These are phyloP conservation scores for Drosophila prolongata DNA, from an alignment of 2,888 invertebrate species.

Conservation along the genomic window DNA sequence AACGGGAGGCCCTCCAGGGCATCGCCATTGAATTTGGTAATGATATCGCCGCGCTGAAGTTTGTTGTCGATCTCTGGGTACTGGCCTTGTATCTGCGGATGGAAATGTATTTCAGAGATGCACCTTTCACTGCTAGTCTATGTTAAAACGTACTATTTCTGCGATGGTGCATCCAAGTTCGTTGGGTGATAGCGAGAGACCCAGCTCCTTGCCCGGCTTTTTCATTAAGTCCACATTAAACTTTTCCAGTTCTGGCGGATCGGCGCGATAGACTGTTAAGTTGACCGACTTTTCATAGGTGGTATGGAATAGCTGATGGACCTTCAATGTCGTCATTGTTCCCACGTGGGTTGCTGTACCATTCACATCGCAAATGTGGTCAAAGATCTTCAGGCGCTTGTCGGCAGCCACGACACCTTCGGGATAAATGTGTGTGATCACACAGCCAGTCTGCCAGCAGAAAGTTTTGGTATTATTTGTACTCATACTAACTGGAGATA, in stretches of 20 bases:
- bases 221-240: conserved; percentile 93
- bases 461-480: not conserved
- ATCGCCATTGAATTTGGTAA: conserved; percentile 94
- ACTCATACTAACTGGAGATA: too few species aligned
- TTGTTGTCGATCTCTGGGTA: conserved; percentile 94
- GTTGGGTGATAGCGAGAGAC: conserved; percentile 93
- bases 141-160: conserved; percentile 91
- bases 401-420: conserved; percentile 96
- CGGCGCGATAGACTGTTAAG: conserved; percentile 92
- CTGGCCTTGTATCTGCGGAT: conserved; percentile 91
- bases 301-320: conserved; percentile 93
- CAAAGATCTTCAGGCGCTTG: conserved; percentile 94
- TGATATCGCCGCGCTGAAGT: conserved; percentile 95
- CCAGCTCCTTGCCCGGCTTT: conserved; percentile 94
- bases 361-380: conserved; percentile 96
- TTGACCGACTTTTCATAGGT: conserved; percentile 92
- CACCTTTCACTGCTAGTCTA: too few species aligned
- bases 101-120: not conserved
- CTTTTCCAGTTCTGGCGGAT: conserved; percentile 90
- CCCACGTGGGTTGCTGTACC: conserved; percentile 89
- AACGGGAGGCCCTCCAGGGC: conserved; percentile 91
- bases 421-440: conserved; percentile 96
- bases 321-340: conserved; percentile 92
- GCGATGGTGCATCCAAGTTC: conserved; percentile 95
- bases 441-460: conserved; percentile 90